phyloP scores from a whole-genome alignment of 2,113 vertebrate species.

The Platycercus adscitus region DNA sequence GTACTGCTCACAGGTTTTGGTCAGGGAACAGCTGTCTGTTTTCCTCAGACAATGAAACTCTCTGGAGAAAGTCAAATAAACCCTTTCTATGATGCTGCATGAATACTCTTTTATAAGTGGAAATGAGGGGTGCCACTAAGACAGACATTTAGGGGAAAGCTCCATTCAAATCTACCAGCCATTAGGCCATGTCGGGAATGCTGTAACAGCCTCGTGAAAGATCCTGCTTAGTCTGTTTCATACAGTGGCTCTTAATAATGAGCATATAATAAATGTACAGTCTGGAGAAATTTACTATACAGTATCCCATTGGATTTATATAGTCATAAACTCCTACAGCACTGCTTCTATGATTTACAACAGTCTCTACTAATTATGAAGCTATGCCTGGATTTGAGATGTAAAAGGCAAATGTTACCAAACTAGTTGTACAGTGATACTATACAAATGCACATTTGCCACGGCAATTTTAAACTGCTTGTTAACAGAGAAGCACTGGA shows the following conservation, averaged over 20 bases:
- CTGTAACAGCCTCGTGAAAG: slow-evolving; percentile 38
- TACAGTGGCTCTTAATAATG: slow-evolving; percentile 69
- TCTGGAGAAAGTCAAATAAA: slow-evolving; percentile 30
- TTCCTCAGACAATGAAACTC: slow-evolving; percentile 43
- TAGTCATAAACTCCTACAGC: slow-evolving; percentile 71
- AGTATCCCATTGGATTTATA: slow-evolving; percentile 71
- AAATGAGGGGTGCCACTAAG: slow-evolving; percentile 43
- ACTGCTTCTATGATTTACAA: slow-evolving; percentile 72
- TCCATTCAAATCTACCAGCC: slow-evolving; percentile 29
- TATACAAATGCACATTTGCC: neutral
- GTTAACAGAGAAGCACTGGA: slow-evolving; percentile 29
- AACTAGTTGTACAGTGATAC: slow-evolving; percentile 17
- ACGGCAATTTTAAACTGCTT: neutral
- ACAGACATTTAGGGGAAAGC: slow-evolving; percentile 34
- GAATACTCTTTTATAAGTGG: slow-evolving; percentile 51
- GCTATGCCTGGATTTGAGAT: slow-evolving; percentile 42
- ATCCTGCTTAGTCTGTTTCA: slow-evolving; percentile 34
- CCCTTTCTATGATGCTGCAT: slow-evolving; percentile 32
- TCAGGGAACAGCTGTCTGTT: neutral
- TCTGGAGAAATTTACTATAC: slow-evolving; percentile 70
- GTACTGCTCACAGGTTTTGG: neutral
- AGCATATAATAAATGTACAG: slow-evolving; percentile 69
- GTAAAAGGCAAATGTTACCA: slow-evolving; percentile 16
- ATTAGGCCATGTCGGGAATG: slow-evolving; percentile 63
- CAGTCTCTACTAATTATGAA: slow-evolving; percentile 62